These are phyloP conservation scores for Drosophila albomicans DNA, from an alignment of 1,140 invertebrate species.

Conservation along the genomic window DNA sequence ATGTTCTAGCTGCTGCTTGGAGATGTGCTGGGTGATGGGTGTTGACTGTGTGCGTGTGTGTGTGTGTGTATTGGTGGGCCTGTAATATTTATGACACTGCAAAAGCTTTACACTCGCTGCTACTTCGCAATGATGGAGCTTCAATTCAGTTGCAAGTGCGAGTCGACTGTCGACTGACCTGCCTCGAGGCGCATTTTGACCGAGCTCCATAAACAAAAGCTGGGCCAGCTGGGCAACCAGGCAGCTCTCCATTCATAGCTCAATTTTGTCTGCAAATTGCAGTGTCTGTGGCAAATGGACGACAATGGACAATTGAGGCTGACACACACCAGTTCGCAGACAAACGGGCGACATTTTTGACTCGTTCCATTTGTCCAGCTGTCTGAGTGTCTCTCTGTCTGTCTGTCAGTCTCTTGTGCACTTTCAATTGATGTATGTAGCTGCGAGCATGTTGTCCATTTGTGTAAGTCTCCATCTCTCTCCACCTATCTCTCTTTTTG, in stretches of 20 bases:
- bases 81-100: slow-evolving; percentile 76
- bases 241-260: slow-evolving; percentile 42
- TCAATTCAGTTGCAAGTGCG: slow-evolving; percentile 1
- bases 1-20: background rate
- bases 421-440: slow-evolving; percentile 29
- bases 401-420: slow-evolving; percentile 22
- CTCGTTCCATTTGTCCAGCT: slow-evolving; percentile 6
- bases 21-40: background rate
- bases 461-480: slow-evolving; percentile 15
- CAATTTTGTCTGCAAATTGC: slow-evolving; percentile 52
- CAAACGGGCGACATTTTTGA: slow-evolving; percentile 34
- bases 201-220: slow-evolving; percentile 38
- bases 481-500: slow-evolving; percentile 1
- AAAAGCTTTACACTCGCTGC: slow-evolving; percentile 25
- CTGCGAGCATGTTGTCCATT: slow-evolving; percentile 2
- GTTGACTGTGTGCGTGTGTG: slow-evolving; percentile 22
- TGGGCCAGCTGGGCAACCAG: slow-evolving; percentile 3
- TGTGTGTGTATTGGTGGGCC: slow-evolving; percentile 42
- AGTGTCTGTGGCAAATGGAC: slow-evolving; percentile 31
- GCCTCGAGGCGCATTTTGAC: slow-evolving; percentile 22
- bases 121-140: background rate
- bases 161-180: slow-evolving; percentile 33
- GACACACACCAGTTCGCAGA: slow-evolving; percentile 11
- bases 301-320: slow-evolving; percentile 30
- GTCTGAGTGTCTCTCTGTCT: slow-evolving; percentile 6